Evolutionary conservation across 1,140 invertebrate species (phyloP).

Genomic region (Ganaspis sp.): DNA sequence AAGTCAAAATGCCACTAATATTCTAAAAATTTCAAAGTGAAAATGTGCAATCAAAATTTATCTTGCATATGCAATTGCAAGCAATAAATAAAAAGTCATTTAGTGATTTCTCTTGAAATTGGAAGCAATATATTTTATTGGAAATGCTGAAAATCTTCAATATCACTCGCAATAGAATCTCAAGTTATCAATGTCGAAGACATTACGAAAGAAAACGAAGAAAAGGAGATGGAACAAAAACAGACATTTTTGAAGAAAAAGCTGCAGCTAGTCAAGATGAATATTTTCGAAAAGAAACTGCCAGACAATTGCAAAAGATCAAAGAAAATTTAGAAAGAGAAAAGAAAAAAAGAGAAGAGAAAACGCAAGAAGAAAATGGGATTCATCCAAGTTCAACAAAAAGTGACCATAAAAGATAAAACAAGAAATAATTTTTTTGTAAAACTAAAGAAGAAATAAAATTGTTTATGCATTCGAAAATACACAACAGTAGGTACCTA

Average conservation of each 20-base stretch:
- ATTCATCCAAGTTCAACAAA: neutral
- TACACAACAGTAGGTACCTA: too few species aligned
- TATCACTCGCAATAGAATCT: neutral
- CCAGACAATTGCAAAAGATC: slow-evolving; percentile 59
- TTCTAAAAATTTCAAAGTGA: too few species aligned
- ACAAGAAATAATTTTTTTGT: neutral
- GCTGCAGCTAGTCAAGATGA: slow-evolving; percentile 60
- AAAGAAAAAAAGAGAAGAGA: slow-evolving; percentile 13
- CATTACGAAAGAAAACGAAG: slow-evolving; percentile 57
- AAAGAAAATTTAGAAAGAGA: slow-evolving; percentile 39
- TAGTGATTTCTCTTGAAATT: too few species aligned
- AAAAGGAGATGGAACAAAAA: slow-evolving; percentile 62
- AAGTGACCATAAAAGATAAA: slow-evolving; percentile 24
- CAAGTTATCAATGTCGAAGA: neutral
- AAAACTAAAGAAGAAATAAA: too few species aligned
- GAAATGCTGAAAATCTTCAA: slow-evolving; percentile 1
- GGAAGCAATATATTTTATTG: neutral
- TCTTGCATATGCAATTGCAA: neutral
- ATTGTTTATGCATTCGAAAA: too few species aligned
- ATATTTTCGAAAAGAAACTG: slow-evolving; percentile 65
- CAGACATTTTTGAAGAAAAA: slow-evolving; percentile 65
- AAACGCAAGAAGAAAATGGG: slow-evolving; percentile 4
- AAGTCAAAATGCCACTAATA: neutral
- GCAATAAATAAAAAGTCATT: slow-evolving; percentile 2
- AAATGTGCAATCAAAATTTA: too few species aligned